Conservation (phyloP, 2,113 vertebrate species). For the Centrocercus urophasianus region DNA sequence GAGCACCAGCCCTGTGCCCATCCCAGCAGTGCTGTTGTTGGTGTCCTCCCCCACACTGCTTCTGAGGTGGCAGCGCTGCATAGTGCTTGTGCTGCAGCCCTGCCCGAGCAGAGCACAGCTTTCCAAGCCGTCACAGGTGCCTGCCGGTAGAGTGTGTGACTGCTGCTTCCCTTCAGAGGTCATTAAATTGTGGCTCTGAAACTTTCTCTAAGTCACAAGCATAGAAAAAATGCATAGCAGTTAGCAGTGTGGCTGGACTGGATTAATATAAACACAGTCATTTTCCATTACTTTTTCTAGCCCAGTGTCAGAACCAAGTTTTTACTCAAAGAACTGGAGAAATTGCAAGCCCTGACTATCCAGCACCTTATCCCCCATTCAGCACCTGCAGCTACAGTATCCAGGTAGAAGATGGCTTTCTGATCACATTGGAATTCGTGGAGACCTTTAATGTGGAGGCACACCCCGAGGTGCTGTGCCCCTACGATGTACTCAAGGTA, state of each 20-base stretch:
- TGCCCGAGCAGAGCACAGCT: not conserved
- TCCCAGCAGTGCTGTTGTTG: not conserved
- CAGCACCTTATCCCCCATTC: constrained; percentile 78
- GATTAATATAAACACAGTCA: not conserved
- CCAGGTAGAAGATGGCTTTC: constrained; percentile 79
- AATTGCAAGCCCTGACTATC: constrained; percentile 81
- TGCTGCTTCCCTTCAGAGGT: not conserved
- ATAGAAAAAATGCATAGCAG: not conserved
- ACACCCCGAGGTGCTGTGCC: constrained; percentile 61
- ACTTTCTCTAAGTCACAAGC: not conserved
- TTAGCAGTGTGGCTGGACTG: rapidly evolving
- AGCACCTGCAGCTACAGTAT: constrained; percentile 80
- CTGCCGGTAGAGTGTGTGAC: not conserved
- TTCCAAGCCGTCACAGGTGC: not conserved
- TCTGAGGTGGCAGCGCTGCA: not conserved
- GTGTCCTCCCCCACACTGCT: not conserved
- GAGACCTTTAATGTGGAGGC: constrained; percentile 81
- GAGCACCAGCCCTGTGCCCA: not conserved
- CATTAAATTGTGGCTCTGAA: not conserved
- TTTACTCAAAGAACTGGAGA: constrained; percentile 75
- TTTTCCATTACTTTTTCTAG: constrained; percentile 54
- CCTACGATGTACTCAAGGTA: constrained; percentile 85
- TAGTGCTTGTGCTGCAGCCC: not conserved
- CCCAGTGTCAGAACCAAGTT: constrained; percentile 74
- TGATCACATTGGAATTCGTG: constrained; percentile 79